Evolutionary conservation across 92 coral and sea anemone species (phyloP).

Genomic region (Heliopora coerulea): DNA sequence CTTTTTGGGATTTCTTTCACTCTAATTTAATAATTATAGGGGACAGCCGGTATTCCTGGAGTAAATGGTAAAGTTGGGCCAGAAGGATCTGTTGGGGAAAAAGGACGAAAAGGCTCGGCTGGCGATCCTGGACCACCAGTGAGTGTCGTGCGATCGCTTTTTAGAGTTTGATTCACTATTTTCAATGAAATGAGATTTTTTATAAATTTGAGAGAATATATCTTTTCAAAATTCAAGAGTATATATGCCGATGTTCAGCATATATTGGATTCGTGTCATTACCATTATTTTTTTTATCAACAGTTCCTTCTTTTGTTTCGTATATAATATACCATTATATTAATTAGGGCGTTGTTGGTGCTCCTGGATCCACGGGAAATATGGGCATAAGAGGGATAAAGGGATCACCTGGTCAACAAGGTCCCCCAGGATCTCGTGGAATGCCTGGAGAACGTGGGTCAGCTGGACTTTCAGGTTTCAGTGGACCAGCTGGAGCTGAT

Average conservation of each 20-base stretch:
- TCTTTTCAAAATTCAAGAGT: no score
- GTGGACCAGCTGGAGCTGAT: conserved; percentile 58
- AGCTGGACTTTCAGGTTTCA: conserved; percentile 59
- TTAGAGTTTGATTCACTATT: neutral
- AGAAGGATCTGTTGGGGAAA: conserved; percentile 58
- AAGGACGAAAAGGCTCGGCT: conserved; percentile 53
- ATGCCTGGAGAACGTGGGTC: conserved; percentile 70
- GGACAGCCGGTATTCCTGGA: conserved; percentile 43
- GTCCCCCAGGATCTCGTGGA: conserved; percentile 64
- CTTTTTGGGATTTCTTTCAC: no score
- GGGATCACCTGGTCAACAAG: conserved; percentile 58
- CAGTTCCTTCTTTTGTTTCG: neutral
- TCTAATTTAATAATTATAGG: conserved; percentile 6
- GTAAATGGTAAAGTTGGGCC: conserved; percentile 39
- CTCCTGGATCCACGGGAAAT: conserved; percentile 59
- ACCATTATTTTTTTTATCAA: no score
- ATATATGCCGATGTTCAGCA: no score
- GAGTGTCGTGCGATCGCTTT: neutral
- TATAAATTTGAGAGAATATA: no score
- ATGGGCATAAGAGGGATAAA: conserved; percentile 62
- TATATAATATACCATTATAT: neutral
- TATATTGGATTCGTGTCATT: conserved; percentile 26
- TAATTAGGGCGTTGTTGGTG: conserved; percentile 66
- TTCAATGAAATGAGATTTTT: no score
- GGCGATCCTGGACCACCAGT: conserved; percentile 67